Evolutionary conservation across 1,140 invertebrate genomes (phyloP).

Genomic region (Phocides pigmalion): DNA sequence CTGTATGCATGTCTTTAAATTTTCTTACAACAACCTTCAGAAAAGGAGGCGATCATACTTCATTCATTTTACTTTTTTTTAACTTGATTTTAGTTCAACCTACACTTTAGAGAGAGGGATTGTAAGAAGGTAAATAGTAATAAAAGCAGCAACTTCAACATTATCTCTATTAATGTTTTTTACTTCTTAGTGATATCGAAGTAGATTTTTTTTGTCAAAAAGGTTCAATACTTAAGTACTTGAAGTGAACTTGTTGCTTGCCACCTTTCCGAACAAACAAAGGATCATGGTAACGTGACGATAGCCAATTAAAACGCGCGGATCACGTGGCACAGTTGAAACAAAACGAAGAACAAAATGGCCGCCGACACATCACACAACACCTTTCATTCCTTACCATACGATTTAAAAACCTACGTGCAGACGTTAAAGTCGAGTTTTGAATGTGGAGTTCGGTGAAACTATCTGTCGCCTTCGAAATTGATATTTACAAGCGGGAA

Average conservation of each 20-base stretch:
- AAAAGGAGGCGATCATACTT: too few species aligned
- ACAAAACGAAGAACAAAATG: constrained; percentile 14
- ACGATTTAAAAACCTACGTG: neutral
- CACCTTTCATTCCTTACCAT: neutral
- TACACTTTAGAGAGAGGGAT: too few species aligned
- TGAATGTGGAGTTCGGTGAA: neutral
- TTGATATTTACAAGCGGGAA: constrained; percentile 9
- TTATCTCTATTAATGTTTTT: too few species aligned
- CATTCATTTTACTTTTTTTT: too few species aligned
- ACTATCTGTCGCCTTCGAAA: constrained; percentile 8
- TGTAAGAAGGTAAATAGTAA: too few species aligned
- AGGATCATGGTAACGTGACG: constrained; percentile 13
- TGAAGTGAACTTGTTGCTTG: constrained; percentile 13
- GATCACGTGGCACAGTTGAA: constrained; percentile 5
- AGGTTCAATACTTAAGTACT: neutral
- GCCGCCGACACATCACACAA: neutral
- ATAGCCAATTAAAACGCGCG: constrained; percentile 27
- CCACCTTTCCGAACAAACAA: constrained; percentile 11
- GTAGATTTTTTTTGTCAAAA: neutral
- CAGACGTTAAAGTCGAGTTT: neutral
- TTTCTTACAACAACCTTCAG: too few species aligned
- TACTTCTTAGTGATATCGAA: too few species aligned
- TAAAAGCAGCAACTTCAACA: too few species aligned
- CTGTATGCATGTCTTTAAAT: too few species aligned
- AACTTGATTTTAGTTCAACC: too few species aligned